Percentiles rank a stretch among this genome's conserved stretches.
These are phyloP conservation scores for Probaryconus sp. DNA, from an alignment of 1,140 invertebrate species.

Conservation along the genomic window DNA sequence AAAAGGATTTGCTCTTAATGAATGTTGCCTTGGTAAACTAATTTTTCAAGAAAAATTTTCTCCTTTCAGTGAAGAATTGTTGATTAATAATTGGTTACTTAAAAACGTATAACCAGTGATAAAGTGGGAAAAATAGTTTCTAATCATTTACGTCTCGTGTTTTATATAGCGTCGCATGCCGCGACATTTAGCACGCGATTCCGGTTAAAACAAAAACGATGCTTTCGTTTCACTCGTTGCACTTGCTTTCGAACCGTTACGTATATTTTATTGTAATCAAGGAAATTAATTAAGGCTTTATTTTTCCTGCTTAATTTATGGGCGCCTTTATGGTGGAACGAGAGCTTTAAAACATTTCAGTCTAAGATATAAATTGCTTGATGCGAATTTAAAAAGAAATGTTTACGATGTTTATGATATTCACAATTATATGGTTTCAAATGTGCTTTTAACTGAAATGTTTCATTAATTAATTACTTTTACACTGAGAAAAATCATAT, in stretches of 20 bases:
- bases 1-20: constrained; percentile 29
- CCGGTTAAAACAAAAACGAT: constrained; percentile 11
- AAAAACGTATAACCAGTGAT: constrained; percentile 30
- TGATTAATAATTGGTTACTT: constrained; percentile 36
- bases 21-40: constrained; percentile 16
- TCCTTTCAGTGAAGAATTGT: neutral
- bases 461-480: too few species aligned
- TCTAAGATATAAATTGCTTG: too few species aligned
- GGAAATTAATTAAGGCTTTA: too few species aligned
- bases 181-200: constrained; percentile 31
- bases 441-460: too few species aligned
- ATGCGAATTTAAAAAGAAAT: too few species aligned
- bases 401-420: too few species aligned
- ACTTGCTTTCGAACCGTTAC: neutral
- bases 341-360: too few species aligned
- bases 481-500: too few species aligned
- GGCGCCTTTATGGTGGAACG: too few species aligned
- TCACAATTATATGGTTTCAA: too few species aligned
- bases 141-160: constrained; percentile 17
- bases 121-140: constrained; percentile 15
- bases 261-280: too few species aligned
- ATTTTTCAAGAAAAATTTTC: constrained; percentile 11
- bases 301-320: too few species aligned
- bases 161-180: constrained; percentile 37
- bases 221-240: constrained; percentile 24